Percentiles rank a stretch among this genome's conserved stretches.
Conservation (phyloP, 1,140 invertebrate genomes). For the Halyomorpha halys region DNA sequence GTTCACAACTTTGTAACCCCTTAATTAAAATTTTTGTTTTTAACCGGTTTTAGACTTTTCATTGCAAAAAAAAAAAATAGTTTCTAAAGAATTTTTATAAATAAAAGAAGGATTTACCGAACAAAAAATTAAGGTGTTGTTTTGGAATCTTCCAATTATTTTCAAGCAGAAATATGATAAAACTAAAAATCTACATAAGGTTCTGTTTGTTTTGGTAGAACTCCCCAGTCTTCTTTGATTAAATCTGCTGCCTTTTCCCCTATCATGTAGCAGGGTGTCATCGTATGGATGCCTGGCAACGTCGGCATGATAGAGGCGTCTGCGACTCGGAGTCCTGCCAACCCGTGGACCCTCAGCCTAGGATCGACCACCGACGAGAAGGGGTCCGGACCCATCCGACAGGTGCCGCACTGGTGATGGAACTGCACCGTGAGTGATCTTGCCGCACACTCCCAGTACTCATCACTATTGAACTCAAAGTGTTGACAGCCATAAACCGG, state of each 20-base stretch:
- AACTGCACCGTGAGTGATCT: conserved; percentile 56
- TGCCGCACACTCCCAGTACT: conserved; percentile 64
- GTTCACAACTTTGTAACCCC: too few relatives aligned
- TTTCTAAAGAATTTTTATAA: too few relatives aligned
- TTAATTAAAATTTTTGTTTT: too few relatives aligned
- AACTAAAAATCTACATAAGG: too few relatives aligned
- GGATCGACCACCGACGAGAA: conserved; percentile 42
- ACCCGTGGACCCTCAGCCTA: conserved; percentile 28
- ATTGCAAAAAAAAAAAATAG: too few relatives aligned
- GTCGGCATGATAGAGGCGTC: conserved; percentile 30
- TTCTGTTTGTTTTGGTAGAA: too few relatives aligned
- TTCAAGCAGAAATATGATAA: too few relatives aligned
- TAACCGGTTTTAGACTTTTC: too few relatives aligned
- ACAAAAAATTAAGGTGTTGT: too few relatives aligned
- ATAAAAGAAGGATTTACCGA: too few relatives aligned
- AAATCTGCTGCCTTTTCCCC: conserved; percentile 45
- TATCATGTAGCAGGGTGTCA: conserved; percentile 45
- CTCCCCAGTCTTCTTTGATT: conserved; percentile 41
- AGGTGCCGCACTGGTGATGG: conserved; percentile 61
- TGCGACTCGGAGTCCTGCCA: conserved; percentile 29
- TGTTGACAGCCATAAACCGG: conserved; percentile 39
- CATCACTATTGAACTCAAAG: conserved; percentile 50
- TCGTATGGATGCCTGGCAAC: conserved; percentile 29
- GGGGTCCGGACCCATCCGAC: conserved; percentile 45
- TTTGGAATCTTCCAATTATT: too few relatives aligned